These are phyloP conservation scores for Odontocolon sp. DNA, from an alignment of 2,888 invertebrate species.

Conservation along the genomic window DNA sequence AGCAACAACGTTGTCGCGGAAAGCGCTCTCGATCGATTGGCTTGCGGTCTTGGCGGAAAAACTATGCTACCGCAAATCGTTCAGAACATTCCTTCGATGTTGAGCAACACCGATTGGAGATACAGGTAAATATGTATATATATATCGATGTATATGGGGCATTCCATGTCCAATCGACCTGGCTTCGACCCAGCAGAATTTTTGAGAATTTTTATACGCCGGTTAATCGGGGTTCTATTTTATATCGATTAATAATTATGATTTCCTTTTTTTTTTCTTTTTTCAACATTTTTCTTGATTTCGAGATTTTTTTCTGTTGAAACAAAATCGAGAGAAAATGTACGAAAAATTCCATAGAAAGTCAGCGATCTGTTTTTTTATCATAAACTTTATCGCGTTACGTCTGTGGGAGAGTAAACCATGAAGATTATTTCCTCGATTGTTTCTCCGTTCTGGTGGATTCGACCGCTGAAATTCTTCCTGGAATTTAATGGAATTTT, in stretches of 20 bases:
- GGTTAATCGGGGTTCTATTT: too few species aligned
- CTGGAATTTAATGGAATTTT: slow-evolving; percentile 40
- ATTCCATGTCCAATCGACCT: too few species aligned
- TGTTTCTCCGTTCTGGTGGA: slow-evolving; percentile 65
- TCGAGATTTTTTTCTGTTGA: too few species aligned
- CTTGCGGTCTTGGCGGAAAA: slow-evolving; percentile 98
- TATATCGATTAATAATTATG: too few species aligned
- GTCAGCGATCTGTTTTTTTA: slow-evolving; percentile 72
- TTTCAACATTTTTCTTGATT: too few species aligned
- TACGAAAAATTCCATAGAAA: slow-evolving; percentile 65
- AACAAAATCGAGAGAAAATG: neutral
- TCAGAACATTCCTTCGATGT: slow-evolving; percentile 92
- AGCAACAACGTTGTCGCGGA: slow-evolving; percentile 98
- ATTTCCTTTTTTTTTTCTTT: too few species aligned
- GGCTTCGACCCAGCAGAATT: too few species aligned
- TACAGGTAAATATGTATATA: slow-evolving; percentile 82
- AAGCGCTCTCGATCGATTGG: slow-evolving; percentile 96
- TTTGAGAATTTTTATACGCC: too few species aligned
- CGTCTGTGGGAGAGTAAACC: slow-evolving; percentile 74
- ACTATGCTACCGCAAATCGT: slow-evolving; percentile 95
- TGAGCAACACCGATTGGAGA: slow-evolving; percentile 91
- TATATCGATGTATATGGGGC: too few species aligned
- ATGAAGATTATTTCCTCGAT: slow-evolving; percentile 56
- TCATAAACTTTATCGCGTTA: slow-evolving; percentile 71
- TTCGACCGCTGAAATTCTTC: slow-evolving; percentile 49